These are phyloP conservation scores for Phlogophora meticulosa DNA, from an alignment of 2,888 invertebrate species.

Conservation along the genomic window DNA sequence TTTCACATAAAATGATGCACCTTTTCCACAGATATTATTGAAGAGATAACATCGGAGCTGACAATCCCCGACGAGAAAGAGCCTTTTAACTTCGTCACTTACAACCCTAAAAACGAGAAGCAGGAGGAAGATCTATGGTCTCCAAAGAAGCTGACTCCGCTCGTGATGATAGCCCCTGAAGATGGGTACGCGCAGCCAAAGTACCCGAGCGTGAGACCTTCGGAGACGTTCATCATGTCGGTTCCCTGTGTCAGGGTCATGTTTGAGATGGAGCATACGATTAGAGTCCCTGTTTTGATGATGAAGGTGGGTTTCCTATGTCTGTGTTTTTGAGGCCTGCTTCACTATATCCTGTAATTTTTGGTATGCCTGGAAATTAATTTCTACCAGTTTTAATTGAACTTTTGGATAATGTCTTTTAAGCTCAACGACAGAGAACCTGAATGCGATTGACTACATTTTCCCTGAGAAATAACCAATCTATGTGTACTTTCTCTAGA, in stretches of 20 bases:
- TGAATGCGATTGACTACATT: no score
- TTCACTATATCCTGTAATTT: no score
- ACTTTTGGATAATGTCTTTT: no score
- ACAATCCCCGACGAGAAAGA: conserved; percentile 88
- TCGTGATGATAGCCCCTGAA: conserved; percentile 75
- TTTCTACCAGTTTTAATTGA: no score
- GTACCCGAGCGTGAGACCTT: conserved; percentile 81
- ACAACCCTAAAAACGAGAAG: conserved; percentile 81
- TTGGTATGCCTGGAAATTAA: no score
- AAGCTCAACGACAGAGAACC: no score
- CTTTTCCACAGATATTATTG: conserved; percentile 84
- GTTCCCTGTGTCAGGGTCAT: conserved; percentile 92
- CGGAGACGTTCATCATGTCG: conserved; percentile 88
- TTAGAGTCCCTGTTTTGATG: conserved; percentile 82
- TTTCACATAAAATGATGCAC: neutral
- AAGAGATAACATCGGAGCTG: conserved; percentile 85
- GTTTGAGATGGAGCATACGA: conserved; percentile 92
- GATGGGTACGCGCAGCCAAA: conserved; percentile 82
- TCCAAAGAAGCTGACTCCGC: conserved; percentile 92
- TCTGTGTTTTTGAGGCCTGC: no score
- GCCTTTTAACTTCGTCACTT: conserved; percentile 85
- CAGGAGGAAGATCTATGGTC: conserved; percentile 93
- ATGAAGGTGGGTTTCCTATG: conserved; percentile 76
- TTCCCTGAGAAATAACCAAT: neutral
- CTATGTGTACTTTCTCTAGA: conserved; percentile 66